phyloP scores from a whole-genome alignment of 2,888 invertebrate genomes.

The Chorisops tibialis region DNA sequence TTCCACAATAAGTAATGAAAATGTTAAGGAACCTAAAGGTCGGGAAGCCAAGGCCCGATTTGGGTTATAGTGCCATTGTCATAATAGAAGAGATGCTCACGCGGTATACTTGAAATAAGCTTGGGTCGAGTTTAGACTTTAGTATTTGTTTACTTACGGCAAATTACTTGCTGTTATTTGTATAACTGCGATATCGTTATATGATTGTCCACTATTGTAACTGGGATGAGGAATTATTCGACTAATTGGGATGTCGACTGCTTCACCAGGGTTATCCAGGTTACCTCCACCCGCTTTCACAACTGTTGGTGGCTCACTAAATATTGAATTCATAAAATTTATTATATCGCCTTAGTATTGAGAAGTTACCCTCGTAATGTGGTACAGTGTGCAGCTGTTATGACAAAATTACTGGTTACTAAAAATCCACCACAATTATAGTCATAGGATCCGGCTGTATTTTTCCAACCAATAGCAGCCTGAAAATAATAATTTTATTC shows the following conservation, averaged over 20 bases:
- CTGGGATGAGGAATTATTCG: constrained; percentile 14
- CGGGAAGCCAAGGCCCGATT: too few relatives aligned
- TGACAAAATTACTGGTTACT: constrained; percentile 17
- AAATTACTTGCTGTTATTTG: not conserved
- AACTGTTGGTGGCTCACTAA: not conserved
- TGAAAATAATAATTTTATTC: not conserved
- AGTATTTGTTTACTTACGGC: constrained; percentile 12
- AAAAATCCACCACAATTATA: constrained; percentile 22
- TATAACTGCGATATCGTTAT: constrained; percentile 27
- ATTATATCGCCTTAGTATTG: not conserved
- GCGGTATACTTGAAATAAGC: too few relatives aligned
- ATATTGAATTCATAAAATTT: not conserved
- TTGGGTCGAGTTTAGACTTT: too few relatives aligned
- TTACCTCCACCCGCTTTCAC: not conserved
- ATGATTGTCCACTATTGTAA: constrained; percentile 5
- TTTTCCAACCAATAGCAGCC: constrained; percentile 13
- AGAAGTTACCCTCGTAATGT: constrained; percentile 4
- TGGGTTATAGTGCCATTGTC: too few relatives aligned
- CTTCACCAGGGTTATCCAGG: not conserved
- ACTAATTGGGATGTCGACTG: not conserved
- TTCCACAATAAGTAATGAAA: too few relatives aligned
- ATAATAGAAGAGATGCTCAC: too few relatives aligned
- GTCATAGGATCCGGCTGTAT: not conserved
- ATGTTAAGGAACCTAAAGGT: too few relatives aligned
- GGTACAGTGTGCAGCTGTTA: constrained; percentile 32